A percentile compares a stretch with the other conserved stretches of the same genome.
Evolutionary conservation across 2,113 vertebrate species (phyloP).

Genomic region (Axis porcinus): DNA sequence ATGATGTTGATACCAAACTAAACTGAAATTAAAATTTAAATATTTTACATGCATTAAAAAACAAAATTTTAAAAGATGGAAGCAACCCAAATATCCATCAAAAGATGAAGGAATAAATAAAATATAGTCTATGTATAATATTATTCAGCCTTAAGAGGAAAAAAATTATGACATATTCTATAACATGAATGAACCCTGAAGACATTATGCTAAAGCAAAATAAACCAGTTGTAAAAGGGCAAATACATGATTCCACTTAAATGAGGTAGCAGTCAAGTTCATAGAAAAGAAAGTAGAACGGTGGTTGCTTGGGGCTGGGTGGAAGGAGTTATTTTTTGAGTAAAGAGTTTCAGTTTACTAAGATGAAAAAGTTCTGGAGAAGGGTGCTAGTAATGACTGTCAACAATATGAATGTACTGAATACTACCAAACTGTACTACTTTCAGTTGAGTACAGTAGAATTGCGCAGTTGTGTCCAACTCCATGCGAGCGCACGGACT

Average conservation of each 20-base stretch:
- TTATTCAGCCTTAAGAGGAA: background rate
- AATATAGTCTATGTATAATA: background rate
- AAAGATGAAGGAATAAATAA: background rate
- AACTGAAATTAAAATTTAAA: slow-evolving; percentile 26
- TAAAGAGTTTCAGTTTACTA: background rate
- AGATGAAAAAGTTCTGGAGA: background rate
- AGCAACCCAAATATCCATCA: background rate
- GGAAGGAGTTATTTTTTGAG: background rate
- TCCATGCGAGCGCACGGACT: fast-evolving
- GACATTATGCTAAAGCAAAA: background rate
- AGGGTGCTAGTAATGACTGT: background rate
- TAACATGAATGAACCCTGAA: background rate
- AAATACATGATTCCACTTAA: background rate
- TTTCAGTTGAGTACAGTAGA: background rate
- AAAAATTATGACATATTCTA: background rate
- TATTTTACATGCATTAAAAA: slow-evolving; percentile 5
- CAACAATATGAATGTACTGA: background rate
- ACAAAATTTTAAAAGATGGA: slow-evolving; percentile 5
- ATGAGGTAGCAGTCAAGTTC: background rate
- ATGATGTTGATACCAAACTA: background rate
- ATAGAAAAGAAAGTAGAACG: background rate
- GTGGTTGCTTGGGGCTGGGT: background rate
- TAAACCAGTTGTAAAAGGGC: background rate
- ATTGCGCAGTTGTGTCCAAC: background rate
- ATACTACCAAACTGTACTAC: background rate